phyloP scores from a whole-genome alignment of 2,888 invertebrate genomes.

The Dryococelus australis region DNA sequence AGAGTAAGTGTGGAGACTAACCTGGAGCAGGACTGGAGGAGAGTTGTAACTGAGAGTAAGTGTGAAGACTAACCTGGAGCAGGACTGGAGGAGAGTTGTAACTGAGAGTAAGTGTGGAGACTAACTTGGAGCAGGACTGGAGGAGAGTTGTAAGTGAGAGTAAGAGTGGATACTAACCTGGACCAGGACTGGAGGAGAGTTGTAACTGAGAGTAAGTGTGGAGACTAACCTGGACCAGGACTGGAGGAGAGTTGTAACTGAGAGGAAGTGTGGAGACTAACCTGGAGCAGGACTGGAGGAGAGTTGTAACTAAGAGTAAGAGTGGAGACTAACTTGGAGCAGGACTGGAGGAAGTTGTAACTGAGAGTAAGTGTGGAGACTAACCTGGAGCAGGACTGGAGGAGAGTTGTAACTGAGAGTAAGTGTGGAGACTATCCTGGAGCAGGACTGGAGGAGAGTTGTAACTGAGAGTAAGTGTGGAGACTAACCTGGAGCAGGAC shows the following conservation, averaged over 20 bases:
- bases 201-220: background rate
- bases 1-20: background rate
- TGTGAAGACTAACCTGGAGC: background rate
- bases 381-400: background rate
- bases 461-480: background rate
- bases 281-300: background rate
- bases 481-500: background rate
- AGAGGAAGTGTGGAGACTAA: background rate
- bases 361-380: background rate
- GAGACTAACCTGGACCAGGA: background rate
- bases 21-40: background rate
- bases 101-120: background rate
- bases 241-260: too few relatives aligned
- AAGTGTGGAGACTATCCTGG: background rate
- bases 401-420: background rate
- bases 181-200: background rate
- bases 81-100: background rate
- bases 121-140: background rate
- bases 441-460: background rate
- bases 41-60: background rate
- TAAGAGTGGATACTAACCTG: background rate
- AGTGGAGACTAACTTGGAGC: background rate
- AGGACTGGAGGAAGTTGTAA: background rate
- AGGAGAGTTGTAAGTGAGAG: background rate
- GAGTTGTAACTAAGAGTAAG: background rate